Conservation (phyloP, 2,888 invertebrate species). For the Euplexia lucipara region DNA sequence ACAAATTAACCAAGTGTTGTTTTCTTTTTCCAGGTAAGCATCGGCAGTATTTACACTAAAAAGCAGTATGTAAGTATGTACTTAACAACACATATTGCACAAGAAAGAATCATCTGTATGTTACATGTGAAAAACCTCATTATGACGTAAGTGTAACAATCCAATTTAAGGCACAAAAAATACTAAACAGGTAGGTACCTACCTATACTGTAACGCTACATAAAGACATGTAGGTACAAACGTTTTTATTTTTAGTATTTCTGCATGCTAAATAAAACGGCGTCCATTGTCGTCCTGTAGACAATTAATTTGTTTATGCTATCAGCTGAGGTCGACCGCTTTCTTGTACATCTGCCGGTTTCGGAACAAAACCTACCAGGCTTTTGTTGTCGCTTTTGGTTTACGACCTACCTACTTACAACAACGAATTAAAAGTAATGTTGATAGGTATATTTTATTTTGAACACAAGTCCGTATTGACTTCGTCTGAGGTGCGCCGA, state of each 20-base stretch:
- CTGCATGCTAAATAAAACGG: constrained; percentile 59
- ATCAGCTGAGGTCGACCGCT: constrained; percentile 76
- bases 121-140: not conserved
- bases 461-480: constrained; percentile 5
- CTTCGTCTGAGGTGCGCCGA: not conserved
- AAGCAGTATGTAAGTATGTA: constrained; percentile 28
- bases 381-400: constrained; percentile 65
- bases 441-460: constrained; percentile 28
- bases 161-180: not conserved
- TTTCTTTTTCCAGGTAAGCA: constrained; percentile 76
- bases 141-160: not conserved
- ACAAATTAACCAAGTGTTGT: constrained; percentile 43
- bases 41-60: constrained; percentile 31
- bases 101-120: not conserved
- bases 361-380: constrained; percentile 60
- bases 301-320: constrained; percentile 80
- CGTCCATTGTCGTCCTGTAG: constrained; percentile 59
- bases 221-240: constrained; percentile 1
- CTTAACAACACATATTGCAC: constrained; percentile 5
- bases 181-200: too few species aligned
- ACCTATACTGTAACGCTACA: not conserved
- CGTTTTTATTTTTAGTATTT: constrained; percentile 53
- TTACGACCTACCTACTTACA: constrained; percentile 39
- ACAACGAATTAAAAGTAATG: constrained; percentile 24
- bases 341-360: constrained; percentile 75